Evolutionary conservation across 2,113 vertebrate species (phyloP), one percentile per base, ranked within the genome.

Genomic region (Cathartes aura): DNA sequence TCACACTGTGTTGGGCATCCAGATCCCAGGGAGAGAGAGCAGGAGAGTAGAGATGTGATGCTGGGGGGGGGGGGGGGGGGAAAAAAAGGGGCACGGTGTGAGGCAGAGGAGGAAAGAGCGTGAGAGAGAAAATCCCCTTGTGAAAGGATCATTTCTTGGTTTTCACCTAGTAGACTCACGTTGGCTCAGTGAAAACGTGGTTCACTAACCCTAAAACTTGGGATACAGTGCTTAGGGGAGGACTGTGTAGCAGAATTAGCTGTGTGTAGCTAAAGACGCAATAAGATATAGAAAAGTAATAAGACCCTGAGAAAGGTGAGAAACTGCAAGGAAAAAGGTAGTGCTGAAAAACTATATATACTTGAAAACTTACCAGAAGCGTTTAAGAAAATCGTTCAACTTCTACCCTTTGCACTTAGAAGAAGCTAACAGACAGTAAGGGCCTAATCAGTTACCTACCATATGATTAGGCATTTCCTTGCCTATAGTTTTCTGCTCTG

Each of bases 1-100:
- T 96, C 55, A 96, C 76, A 84, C 55, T 68, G 50, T 56, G 60
- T 12, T 92, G 72, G 48, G 56, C 64, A 75, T 60, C 36, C 27
- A 48, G 56, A 89, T 95, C 86, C 40, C 80, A n/a, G 58, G 27
- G 56, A 60, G 32, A 76, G 78, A 53, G 36, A 62, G 32, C 5
- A 6, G 75, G 29, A 90, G 66, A n/a, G 66, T 8, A n/a, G 68
- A 62, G 38, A 55, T 64, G 71, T 16, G 73, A 72, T 72, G 42
- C 19, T 62, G 56, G 47, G 34, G 2, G 0, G 19, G 24, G 15
- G 34, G 16, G 4, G 18, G 15, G 3, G 9, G 9, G 24, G 27
- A 16, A n/a, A n/a, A n/a, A n/a, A n/a, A 7, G 17, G 42, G 36
- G 18, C 38, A 38, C 38, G 38, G 38, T 38, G 38, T 38, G 1